Conservation (phyloP, 1,140 invertebrate species). For the Galendromus occidentalis region DNA sequence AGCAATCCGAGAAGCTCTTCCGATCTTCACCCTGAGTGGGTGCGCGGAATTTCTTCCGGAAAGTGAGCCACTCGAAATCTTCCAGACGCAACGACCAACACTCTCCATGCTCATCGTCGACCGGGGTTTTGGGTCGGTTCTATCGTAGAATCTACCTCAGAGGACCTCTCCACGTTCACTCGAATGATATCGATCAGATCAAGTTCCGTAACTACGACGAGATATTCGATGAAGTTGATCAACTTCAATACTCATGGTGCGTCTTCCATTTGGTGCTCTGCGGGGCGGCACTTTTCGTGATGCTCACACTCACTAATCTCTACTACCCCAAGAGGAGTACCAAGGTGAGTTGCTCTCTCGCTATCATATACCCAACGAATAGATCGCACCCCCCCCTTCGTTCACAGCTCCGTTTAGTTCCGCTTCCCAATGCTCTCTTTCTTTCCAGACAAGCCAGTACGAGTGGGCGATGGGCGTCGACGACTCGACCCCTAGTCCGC, state of each 20-base stretch:
- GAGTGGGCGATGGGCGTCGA: background rate
- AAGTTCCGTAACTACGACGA: slow-evolving; percentile 8
- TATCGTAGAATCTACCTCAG: slow-evolving; percentile 7
- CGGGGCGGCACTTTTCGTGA: slow-evolving; percentile 10
- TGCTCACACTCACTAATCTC: slow-evolving; percentile 8
- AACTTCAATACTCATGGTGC: slow-evolving; percentile 8
- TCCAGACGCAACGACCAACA: slow-evolving; percentile 10
- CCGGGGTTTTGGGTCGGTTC: slow-evolving; percentile 4
- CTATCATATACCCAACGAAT: background rate
- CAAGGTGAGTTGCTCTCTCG: background rate
- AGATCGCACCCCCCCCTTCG: too few relatives aligned
- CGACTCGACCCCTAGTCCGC: background rate
- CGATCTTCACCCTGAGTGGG: too few relatives aligned
- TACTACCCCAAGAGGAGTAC: slow-evolving; percentile 11
- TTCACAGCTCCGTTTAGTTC: too few relatives aligned
- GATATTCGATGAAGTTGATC: slow-evolving; percentile 6
- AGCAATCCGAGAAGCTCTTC: too few relatives aligned
- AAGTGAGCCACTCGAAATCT: too few relatives aligned
- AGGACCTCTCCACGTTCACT: background rate
- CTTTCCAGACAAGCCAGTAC: background rate
- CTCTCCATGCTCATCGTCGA: slow-evolving; percentile 3
- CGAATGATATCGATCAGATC: background rate
- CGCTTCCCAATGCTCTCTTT: background rate
- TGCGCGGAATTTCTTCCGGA: too few relatives aligned
- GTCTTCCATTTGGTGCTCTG: slow-evolving; percentile 12